phyloP scores from a whole-genome alignment of 1,140 invertebrate species.

The Parapsyche elsis region DNA sequence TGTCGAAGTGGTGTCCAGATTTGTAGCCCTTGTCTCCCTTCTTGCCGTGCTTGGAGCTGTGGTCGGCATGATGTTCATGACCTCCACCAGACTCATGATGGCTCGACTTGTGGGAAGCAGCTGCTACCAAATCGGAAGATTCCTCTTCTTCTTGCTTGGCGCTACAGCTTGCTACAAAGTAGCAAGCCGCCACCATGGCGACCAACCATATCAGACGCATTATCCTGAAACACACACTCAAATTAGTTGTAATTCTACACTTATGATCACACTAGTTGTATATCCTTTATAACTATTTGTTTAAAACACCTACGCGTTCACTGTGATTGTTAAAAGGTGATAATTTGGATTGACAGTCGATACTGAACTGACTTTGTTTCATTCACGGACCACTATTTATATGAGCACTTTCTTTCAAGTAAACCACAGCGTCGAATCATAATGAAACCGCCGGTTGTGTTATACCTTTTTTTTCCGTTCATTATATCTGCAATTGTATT shows the following conservation, averaged over 20 bases:
- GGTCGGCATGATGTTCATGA: conserved; percentile 71
- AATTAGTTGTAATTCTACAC: not conserved
- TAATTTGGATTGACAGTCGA: conserved; percentile 47
- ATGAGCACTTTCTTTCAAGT: conserved; percentile 52
- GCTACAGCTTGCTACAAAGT: conserved; percentile 46
- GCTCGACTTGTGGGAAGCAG: conserved; percentile 64
- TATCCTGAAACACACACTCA: conserved; percentile 49
- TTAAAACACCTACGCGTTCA: conserved; percentile 44
- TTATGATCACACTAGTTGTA: no score
- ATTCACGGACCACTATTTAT: conserved; percentile 54
- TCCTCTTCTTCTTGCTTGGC: conserved; percentile 47
- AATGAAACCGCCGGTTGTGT: conserved; percentile 48
- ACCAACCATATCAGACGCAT: conserved; percentile 62
- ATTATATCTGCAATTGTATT: conserved; percentile 40
- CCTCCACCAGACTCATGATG: conserved; percentile 73
- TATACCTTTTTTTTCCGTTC: conserved; percentile 13
- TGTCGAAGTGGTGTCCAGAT: conserved; percentile 74
- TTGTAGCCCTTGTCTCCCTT: conserved; percentile 78
- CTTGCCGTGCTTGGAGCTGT: conserved; percentile 72
- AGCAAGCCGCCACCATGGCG: conserved; percentile 49
- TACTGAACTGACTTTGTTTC: conserved; percentile 50
- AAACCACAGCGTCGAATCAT: conserved; percentile 51
- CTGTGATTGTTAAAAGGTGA: conserved; percentile 40
- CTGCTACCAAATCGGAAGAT: conserved; percentile 62
- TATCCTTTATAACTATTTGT: no score